These are phyloP conservation scores for Garrulus glandarius DNA, from an alignment of 2,797 vertebrate species.

Conservation along the genomic window DNA sequence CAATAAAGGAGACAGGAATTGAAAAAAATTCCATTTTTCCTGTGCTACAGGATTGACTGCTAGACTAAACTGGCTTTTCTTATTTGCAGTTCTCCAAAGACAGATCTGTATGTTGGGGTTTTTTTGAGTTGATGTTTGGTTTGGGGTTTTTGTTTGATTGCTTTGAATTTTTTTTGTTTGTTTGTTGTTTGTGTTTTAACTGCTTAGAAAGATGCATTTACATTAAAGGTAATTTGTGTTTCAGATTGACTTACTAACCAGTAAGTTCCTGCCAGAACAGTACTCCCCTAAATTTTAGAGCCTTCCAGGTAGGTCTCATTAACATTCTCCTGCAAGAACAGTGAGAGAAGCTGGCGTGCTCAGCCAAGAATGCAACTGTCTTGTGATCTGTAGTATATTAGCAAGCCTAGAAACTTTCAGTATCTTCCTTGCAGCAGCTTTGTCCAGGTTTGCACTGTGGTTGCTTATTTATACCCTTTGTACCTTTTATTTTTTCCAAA, in stretches of 20 bases:
- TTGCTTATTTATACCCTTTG: neutral
- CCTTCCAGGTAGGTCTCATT: neutral
- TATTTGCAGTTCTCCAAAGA: constrained; percentile 30
- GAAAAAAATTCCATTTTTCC: constrained; percentile 20
- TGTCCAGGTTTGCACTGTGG: neutral
- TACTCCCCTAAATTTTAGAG: neutral
- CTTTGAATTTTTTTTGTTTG: neutral
- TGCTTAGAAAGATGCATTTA: neutral
- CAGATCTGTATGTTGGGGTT: neutral
- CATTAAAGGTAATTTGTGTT: neutral
- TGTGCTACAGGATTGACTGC: constrained; percentile 4
- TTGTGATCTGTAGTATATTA: neutral
- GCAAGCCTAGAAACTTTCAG: neutral
- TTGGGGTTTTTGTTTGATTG: neutral
- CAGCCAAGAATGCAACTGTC: neutral
- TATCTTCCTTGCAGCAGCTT: neutral
- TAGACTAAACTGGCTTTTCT: constrained; percentile 23
- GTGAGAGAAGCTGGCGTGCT: neutral
- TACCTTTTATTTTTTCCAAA: neutral
- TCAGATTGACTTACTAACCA: neutral
- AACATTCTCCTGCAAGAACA: neutral
- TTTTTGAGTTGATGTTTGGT: neutral
- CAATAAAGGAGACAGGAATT: neutral
- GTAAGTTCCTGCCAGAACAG: neutral
- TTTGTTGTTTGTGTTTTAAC: neutral